A percentile compares a stretch with the other conserved stretches of the same genome.
Evolutionary conservation across 2,888 invertebrate species (phyloP).

Genomic region (Acanthoscelides obtectus): DNA sequence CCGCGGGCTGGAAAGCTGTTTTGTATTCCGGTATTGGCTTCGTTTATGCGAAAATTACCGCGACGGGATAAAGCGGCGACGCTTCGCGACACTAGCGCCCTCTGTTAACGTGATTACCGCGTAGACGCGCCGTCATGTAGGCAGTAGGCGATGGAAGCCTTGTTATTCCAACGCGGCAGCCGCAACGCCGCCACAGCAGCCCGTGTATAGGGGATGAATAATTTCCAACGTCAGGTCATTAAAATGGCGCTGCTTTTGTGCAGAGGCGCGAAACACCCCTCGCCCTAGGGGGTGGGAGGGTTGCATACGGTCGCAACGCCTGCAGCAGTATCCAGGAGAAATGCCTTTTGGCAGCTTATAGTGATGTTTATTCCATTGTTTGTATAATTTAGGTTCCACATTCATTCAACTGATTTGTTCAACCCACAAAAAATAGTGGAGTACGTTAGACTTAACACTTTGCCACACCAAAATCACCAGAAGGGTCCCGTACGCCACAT

Average conservation of each 20-base stretch:
- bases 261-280: neutral
- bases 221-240: neutral
- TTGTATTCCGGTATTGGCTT: slow-evolving; percentile 39
- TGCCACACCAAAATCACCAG: no score
- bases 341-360: neutral
- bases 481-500: no score
- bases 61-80: slow-evolving; percentile 29
- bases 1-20: slow-evolving; percentile 25
- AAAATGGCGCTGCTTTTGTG: neutral
- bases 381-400: no score
- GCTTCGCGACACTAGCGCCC: neutral
- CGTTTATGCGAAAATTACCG: slow-evolving; percentile 32
- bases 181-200: neutral
- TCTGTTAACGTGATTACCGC: neutral
- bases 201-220: neutral
- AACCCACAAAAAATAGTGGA: no score
- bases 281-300: neutral
- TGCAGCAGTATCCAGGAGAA: neutral
- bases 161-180: neutral
- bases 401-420: no score
- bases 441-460: no score
- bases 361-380: no score
- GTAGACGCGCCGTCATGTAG: neutral
- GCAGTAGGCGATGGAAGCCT: neutral
- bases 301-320: neutral